A percentile compares a stretch with the other conserved stretches of the same genome.
phyloP scores from a whole-genome alignment of 2,113 vertebrate species.

The Leucopsar rothschildi region DNA sequence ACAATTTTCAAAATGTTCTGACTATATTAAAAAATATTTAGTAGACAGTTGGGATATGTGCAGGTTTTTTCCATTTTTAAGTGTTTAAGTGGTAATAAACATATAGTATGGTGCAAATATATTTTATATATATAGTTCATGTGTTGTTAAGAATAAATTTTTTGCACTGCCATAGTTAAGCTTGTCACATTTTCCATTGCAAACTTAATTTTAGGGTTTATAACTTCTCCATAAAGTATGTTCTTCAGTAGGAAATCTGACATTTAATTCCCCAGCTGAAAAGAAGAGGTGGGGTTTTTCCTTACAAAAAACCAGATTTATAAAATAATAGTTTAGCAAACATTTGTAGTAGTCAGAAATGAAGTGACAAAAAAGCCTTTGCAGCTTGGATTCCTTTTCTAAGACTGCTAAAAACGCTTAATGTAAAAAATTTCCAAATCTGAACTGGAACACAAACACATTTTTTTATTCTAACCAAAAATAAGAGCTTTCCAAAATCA shows the following conservation, averaged over 20 bases:
- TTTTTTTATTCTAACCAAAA: not conserved
- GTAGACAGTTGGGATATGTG: slow-evolving; percentile 48
- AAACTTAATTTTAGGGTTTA: slow-evolving; percentile 64
- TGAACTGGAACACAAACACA: not conserved
- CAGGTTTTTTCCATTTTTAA: slow-evolving; percentile 68
- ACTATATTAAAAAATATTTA: slow-evolving; percentile 71
- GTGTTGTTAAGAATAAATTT: slow-evolving; percentile 62
- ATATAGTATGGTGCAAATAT: slow-evolving; percentile 56
- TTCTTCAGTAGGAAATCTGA: slow-evolving; percentile 44
- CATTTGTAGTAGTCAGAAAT: not conserved
- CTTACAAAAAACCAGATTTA: not conserved
- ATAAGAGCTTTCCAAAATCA: not conserved
- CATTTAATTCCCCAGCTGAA: slow-evolving; percentile 56
- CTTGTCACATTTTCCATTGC: slow-evolving; percentile 73
- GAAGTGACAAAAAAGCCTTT: not conserved
- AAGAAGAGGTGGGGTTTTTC: not conserved
- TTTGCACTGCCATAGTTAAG: slow-evolving; percentile 41
- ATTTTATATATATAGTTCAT: slow-evolving; percentile 37
- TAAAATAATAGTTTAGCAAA: slow-evolving; percentile 24
- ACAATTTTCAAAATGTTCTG: slow-evolving; percentile 60
- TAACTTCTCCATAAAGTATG: slow-evolving; percentile 61
- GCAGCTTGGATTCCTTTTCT: not conserved
- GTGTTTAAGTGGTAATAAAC: slow-evolving; percentile 72
- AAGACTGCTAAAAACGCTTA: not conserved
- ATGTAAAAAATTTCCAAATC: not conserved